Evolutionary conservation across 2,797 vertebrate genomes (phyloP).

Genomic region (Eospalax fontanierii): DNA sequence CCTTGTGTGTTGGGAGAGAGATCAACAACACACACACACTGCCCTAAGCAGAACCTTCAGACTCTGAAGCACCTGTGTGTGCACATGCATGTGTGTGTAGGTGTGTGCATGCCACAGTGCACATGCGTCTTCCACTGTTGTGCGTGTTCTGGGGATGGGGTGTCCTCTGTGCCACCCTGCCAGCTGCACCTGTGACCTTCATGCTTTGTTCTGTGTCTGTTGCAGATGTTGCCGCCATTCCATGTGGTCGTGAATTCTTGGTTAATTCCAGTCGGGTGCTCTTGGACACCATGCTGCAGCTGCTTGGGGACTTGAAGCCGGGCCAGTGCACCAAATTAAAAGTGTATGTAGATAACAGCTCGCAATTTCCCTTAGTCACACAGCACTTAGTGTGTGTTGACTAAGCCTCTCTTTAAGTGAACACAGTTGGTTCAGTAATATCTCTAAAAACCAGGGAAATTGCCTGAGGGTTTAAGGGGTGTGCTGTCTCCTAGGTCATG

Average conservation of each 20-base stretch:
- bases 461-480: not conserved
- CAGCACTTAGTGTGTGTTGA: not conserved
- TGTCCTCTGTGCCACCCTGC: too few species aligned
- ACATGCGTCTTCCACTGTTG: rapidly evolving
- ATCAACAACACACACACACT: not conserved
- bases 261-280: slow-evolving; percentile 91
- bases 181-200: not conserved
- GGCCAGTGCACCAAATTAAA: slow-evolving; percentile 95
- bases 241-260: slow-evolving; percentile 95
- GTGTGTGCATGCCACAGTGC: not conserved
- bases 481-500: not conserved
- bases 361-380: not conserved
- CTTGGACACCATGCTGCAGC: slow-evolving; percentile 94
- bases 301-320: slow-evolving; percentile 93
- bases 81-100: not conserved
- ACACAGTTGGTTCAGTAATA: not conserved
- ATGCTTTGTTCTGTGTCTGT: slow-evolving; percentile 66
- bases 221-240: slow-evolving; percentile 95
- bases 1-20: slow-evolving; percentile 20
- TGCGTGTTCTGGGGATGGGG: not conserved
- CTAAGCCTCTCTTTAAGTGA: not conserved
- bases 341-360: slow-evolving; percentile 91
- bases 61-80: not conserved
- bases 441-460: not conserved
- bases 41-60: not conserved